Base-by-base conservation (phyloP, 2,888 invertebrate genomes). In the Rapana venosa region DNA sequence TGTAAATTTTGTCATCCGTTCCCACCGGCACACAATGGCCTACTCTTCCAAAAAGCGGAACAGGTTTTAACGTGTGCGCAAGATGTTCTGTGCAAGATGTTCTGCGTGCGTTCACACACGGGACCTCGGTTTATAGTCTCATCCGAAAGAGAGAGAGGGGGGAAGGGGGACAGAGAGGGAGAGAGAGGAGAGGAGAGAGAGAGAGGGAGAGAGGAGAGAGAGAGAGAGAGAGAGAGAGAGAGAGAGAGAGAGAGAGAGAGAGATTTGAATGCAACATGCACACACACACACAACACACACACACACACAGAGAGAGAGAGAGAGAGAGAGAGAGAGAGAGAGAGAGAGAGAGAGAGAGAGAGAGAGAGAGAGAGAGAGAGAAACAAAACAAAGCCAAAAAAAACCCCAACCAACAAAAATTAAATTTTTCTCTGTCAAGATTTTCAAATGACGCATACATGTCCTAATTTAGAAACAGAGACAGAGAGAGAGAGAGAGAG, bases 321-420 rank as follows among this genome's bases (percentile, higher is more conserved):
- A 79, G 32, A 79, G 79, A 79, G 32, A 79, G 79, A 30, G 79
- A 35, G 30, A 35, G 79, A 35, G 79, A 79, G 15, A 79, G 79
- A 79, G 79, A 79, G 35, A 79, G 56, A 61, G 81, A 81, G 47
- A 88, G 56, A 74, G 35, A 56, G 56, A 88, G 22, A 88, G 47
- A 88, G 47, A 58, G 32, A 47, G n/a, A 74, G 8, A 87, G 22
- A 47, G 5, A 70, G n/a, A 74, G 6, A 74, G 8, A 74, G 0
- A 87, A 0, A 35, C 35, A 87, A 20, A 35, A 11, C 8, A 4
- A 79, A 32, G 11, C 17, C 32, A 32, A 32, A 4, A 35, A 0
- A 79, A 4, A 79, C 32, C 32, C 8, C n/a, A 26, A 74, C 74
- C 20, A 61, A n/a, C 74, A 74, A 70, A 22, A 70, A n/a, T n/a